Base-by-base conservation (phyloP, 2,113 vertebrate species). In the Carassius gibelio region DNA sequence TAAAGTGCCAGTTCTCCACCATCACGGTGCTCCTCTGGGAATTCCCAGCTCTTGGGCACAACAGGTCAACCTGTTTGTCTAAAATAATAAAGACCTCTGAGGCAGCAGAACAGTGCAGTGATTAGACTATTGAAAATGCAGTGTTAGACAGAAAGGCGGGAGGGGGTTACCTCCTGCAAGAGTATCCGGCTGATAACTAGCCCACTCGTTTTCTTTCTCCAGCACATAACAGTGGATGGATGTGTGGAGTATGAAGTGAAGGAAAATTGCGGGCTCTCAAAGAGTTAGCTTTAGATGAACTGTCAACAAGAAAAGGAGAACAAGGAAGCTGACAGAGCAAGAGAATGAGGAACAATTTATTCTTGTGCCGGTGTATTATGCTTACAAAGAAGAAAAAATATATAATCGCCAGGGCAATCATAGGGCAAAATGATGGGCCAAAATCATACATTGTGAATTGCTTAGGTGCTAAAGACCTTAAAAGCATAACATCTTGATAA, bases 61-160 rank as follows among this genome's bases (percentile, higher is more conserved):
- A 81, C 71, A 23, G 52, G 80, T 82, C 80, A 82, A 82, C 64
- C 26, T 71, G 48, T 82, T 82, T 68, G 23, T 64, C 62, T 71
- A 82, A 82, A 82, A 82, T 82, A 82, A 57, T 82, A 82, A 82
- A 82, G 66, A 61, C 64, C 76, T 45, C 77, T 2, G 64, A 42
- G 66, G 7, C 38, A n/a, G n/a, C n/a, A 48, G 66, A 80, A 48
- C 48, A 30, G 76, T 21, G 52, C 84, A 55, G 68, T 50, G 84
- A 75, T 81, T 64, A 82, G 45, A 82, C 80, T 71, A 71, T 71
- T 82, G 80, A 71, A 71, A 17, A 50, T 82, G 71, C 23, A 71
- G 64, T 52, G 64, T 57, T 61, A 10, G 77, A 59, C 23, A 61
- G 15, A 61, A 48, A 59, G 52, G 66, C n/a, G 69, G 78, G 82